These are phyloP conservation scores for Oenanthe oenanthe DNA, from an alignment of 2,113 vertebrate species.

Conservation along the genomic window DNA sequence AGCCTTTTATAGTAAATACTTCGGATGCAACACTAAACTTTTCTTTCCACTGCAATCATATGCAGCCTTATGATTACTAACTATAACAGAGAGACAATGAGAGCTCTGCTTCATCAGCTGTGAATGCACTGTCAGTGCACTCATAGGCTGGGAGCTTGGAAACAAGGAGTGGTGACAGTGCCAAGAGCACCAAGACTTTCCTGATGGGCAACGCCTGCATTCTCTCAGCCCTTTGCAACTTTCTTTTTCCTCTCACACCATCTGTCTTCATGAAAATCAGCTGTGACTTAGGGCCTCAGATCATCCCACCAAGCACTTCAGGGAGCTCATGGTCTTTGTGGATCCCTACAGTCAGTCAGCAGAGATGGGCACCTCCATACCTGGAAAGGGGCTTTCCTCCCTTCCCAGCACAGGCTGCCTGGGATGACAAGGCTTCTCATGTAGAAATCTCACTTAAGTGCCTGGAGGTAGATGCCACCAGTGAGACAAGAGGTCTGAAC, in stretches of 20 bases:
- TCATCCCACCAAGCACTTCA: not conserved
- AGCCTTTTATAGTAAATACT: conserved; percentile 38
- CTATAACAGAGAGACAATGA: not conserved
- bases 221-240: not conserved
- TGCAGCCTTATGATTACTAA: conserved; percentile 17
- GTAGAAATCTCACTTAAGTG: not conserved
- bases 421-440: not conserved
- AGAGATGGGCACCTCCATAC: not conserved
- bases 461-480: not conserved
- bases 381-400: not conserved
- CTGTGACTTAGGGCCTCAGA: not conserved
- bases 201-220: not conserved
- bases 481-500: not conserved
- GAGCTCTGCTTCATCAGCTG: not conserved
- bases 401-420: not conserved
- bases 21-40: conserved; percentile 28
- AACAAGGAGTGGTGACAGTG: not conserved
- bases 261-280: not conserved
- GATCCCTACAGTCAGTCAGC: not conserved
- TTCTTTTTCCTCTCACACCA: not conserved
- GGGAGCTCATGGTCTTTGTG: not conserved
- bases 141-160: not conserved
- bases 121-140: conserved; percentile 7
- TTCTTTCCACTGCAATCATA: not conserved
- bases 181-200: not conserved